Conservation (phyloP, 1,140 invertebrate genomes). For the Caerostris extrusa region DNA sequence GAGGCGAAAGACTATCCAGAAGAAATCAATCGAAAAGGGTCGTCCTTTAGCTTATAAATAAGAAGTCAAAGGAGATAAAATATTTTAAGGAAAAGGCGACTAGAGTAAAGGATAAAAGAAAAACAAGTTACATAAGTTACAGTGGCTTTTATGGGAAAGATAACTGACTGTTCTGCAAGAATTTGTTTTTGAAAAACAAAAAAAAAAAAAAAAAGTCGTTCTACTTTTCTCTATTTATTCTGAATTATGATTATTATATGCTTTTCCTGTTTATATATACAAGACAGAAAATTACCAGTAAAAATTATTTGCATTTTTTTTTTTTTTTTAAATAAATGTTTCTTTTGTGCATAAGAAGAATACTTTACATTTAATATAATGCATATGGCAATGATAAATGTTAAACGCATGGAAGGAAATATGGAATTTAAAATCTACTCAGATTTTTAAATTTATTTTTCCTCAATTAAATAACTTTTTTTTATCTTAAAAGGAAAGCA, state of each 20-base stretch:
- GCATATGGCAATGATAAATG: too few relatives aligned
- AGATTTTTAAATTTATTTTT: too few relatives aligned
- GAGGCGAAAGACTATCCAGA: slow-evolving; percentile 69
- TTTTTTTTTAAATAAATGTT: background rate
- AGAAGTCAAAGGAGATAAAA: slow-evolving; percentile 52
- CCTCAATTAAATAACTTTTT: too few relatives aligned
- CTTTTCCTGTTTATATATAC: background rate
- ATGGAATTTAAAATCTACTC: too few relatives aligned
- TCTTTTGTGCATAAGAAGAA: background rate
- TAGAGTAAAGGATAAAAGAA: background rate
- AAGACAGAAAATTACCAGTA: background rate
- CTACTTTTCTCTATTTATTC: background rate
- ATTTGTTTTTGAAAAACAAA: background rate
- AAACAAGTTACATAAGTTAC: slow-evolving; percentile 13
- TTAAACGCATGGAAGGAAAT: too few relatives aligned
- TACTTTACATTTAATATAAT: too few relatives aligned
- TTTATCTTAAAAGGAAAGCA: too few relatives aligned
- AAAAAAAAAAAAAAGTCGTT: background rate
- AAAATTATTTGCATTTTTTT: background rate
- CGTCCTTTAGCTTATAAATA: slow-evolving; percentile 41
- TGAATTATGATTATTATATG: slow-evolving; percentile 3
- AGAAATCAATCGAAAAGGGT: slow-evolving; percentile 53
- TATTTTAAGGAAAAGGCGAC: slow-evolving; percentile 20
- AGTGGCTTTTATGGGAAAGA: background rate
- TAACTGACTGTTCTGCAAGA: background rate